Evolutionary conservation across 2,113 vertebrate genomes (phyloP), one percentile per base, ranked within the genome.

Genomic region (Cricetomys ansorgei): DNA sequence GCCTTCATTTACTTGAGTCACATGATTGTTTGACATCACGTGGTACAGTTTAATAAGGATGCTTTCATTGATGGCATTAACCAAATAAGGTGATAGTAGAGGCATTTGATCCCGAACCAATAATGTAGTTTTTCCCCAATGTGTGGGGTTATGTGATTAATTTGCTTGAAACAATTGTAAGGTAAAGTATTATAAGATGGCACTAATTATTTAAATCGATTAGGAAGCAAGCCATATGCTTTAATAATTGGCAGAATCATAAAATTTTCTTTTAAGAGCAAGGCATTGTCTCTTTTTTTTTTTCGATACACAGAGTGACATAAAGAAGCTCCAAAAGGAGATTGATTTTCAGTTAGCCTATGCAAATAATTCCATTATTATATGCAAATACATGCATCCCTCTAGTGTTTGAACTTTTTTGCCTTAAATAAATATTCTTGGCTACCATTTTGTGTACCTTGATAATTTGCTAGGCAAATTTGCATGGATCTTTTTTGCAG

Each of bases 381-480:
- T 81, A 93, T 93, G 77, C 79, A 96, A 97, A 97, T 80, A 62
- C 6, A 80, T 64, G 40, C n/a, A 48, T 85, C n/a, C 76, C 69
- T 64, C 0, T 8, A 64, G 23, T 76, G 57, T 93, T 87, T 70
- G 69, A 75, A 80, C 2, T 2, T 29, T 91, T 94, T 84, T 76
- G 15, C 21, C 21, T 90, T 94, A 89, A 79, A 57, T 59, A 97
- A 92, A 97, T 93, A 88, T 89, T 80, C 83, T 76, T 69, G 19
- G 73, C 45, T 96, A 69, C 25, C 64, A 80, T 96, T 96, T 86
- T 95, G 34, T 91, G 25, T 67, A 34, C 50, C n/a, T 65, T 88
- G 64, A 85, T 90, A 62, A 96, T 88, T 96, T 89, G 31, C 70
- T 73, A 62, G 67, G 67, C 73, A 89, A 83, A 89, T 88, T 50